phyloP scores from a whole-genome alignment of 2,888 invertebrate species.

The Camponotus fellah region DNA sequence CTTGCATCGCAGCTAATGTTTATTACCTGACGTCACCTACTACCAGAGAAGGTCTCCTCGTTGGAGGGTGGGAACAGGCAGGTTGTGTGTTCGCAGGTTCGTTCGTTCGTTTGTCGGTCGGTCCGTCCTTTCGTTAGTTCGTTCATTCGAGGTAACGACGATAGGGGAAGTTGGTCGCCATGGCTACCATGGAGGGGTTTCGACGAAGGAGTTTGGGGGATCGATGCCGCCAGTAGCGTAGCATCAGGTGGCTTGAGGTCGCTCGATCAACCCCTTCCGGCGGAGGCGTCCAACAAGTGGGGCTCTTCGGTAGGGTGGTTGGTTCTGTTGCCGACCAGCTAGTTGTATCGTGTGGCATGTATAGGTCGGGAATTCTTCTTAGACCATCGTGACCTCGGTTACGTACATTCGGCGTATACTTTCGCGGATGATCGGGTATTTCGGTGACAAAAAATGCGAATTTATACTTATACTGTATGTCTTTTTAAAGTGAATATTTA shows the following conservation, averaged over 20 bases:
- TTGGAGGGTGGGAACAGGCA: slow-evolving; percentile 57
- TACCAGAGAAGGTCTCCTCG: slow-evolving; percentile 59
- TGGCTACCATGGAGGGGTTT: slow-evolving; percentile 76
- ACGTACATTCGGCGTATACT: background rate
- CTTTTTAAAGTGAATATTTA: background rate
- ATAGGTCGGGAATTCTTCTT: slow-evolving; percentile 32
- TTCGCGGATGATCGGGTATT: slow-evolving; percentile 10
- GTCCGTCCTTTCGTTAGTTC: slow-evolving; percentile 52
- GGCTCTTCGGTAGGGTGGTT: slow-evolving; percentile 36
- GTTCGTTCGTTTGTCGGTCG: slow-evolving; percentile 62
- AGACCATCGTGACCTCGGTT: slow-evolving; percentile 21
- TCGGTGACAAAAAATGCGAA: slow-evolving; percentile 10
- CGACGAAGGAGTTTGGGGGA: slow-evolving; percentile 81
- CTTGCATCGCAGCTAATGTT: slow-evolving; percentile 73
- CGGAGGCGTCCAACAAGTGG: slow-evolving; percentile 73
- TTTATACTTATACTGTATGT: background rate
- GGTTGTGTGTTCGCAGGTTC: slow-evolving; percentile 50
- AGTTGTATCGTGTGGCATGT: slow-evolving; percentile 10
- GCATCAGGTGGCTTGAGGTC: slow-evolving; percentile 82
- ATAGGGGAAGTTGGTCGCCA: slow-evolving; percentile 78
- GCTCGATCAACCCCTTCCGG: slow-evolving; percentile 38
- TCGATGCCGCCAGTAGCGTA: slow-evolving; percentile 85
- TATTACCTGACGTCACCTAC: slow-evolving; percentile 79
- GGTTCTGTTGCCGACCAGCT: slow-evolving; percentile 40
- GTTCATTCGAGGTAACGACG: slow-evolving; percentile 69